Evolutionary conservation across 2,797 vertebrate genomes (phyloP), one percentile per base, ranked within the genome.

Genomic region (Hipposideros larvatus): DNA sequence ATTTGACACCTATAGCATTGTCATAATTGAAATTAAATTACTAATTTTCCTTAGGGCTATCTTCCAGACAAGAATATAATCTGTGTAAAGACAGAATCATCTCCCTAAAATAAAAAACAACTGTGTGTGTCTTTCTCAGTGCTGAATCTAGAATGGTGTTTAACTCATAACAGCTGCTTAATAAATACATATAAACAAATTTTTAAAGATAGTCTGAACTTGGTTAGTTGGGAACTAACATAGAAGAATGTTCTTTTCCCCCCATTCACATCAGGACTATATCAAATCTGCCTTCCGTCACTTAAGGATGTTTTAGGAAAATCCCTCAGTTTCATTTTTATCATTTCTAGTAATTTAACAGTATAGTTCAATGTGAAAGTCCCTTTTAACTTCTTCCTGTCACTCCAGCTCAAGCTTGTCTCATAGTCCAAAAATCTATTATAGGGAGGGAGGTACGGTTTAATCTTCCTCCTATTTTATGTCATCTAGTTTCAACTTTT

Each of bases 291-390:
- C 43, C 57, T 84, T 79, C 65, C 37, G 68, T 85, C 46, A 59
- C 51, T 79, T 93, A 68, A 94, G 95, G 77, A 94, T 87, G 53
- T 66, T 83, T 93, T 74, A 84, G 95, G 95, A 87, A 97, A 96
- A 96, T 97, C 92, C 95, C 88, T 93, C 59, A 21, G 87, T 97
- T 97, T 96, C 90, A 28, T 75, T 94, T 97, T 73, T 82, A 79
- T 87, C 55, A 46, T 43, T 97, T 97, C 92, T 94, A 96, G 97
- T 97, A 97, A 98, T 41, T 93, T 96, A 57, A 41, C 43, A 63
- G 68, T 48, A 66, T 51, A 55, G 15, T 93, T 96, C 71, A 87
- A 11, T 77, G 77, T 90, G 96, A 97, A 97, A 96, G 78, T 95
- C 91, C 96, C 96, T 51, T 88, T n/a, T 24, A 57, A 65, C 53